These are phyloP conservation scores for Calycopis cecrops DNA, from an alignment of 1,140 invertebrate genomes.

Conservation along the genomic window DNA sequence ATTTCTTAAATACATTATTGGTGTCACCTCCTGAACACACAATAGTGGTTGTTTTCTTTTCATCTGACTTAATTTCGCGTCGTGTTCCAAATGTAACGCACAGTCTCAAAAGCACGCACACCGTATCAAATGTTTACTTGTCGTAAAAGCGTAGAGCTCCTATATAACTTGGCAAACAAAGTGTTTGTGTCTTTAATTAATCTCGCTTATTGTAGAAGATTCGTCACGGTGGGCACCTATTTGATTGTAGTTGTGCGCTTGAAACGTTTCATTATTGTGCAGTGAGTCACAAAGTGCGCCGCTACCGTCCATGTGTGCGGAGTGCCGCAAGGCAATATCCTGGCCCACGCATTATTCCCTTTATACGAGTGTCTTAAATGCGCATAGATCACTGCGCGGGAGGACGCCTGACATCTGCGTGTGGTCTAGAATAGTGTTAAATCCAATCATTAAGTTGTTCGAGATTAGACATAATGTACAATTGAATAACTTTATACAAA, in stretches of 20 bases:
- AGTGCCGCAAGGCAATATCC: slow-evolving; percentile 39
- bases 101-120: background rate
- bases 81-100: no score
- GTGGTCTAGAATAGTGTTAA: slow-evolving; percentile 46
- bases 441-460: slow-evolving; percentile 50
- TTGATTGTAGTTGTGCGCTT: slow-evolving; percentile 23
- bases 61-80: no score
- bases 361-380: slow-evolving; percentile 30
- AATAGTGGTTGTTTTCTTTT: no score
- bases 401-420: slow-evolving; percentile 45
- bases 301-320: slow-evolving; percentile 25
- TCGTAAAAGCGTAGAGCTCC: background rate
- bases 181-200: slow-evolving; percentile 9
- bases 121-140: background rate
- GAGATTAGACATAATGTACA: slow-evolving; percentile 36
- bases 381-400: slow-evolving; percentile 51
- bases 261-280: slow-evolving; percentile 29
- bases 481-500: slow-evolving; percentile 30
- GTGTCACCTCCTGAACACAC: no score
- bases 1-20: no score
- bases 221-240: slow-evolving; percentile 15
- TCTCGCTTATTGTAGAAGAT: slow-evolving; percentile 9
- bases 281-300: slow-evolving; percentile 39
- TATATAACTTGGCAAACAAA: slow-evolving; percentile 6
- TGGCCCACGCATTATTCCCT: slow-evolving; percentile 41